Conservation (phyloP, 2,797 vertebrate species). For the Yasuhikotakia modesta region DNA sequence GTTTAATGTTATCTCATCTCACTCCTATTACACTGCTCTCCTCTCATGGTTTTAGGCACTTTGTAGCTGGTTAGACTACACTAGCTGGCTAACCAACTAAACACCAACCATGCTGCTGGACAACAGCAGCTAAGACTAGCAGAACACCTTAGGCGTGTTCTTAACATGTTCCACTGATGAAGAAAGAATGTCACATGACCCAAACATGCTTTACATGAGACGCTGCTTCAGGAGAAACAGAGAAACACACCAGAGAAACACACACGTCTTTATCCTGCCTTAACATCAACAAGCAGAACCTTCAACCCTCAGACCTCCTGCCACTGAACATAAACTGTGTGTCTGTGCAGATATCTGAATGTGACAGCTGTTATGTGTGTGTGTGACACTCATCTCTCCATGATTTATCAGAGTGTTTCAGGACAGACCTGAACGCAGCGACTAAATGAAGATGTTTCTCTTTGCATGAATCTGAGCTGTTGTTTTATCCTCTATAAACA, state of each 20-base stretch:
- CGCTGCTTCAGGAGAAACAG: not conserved
- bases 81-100: no score
- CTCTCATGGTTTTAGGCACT: no score
- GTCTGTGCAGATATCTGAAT: not conserved
- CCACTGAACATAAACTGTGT: not conserved
- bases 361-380: not conserved
- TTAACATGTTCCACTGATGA: not conserved
- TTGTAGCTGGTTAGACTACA: no score
- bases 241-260: not conserved
- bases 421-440: slow-evolving; percentile 9
- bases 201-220: not conserved
- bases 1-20: no score
- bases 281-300: no score
- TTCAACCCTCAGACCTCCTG: not conserved
- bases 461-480: not conserved
- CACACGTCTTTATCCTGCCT: not conserved
- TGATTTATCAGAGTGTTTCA: not conserved
- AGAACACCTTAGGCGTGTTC: no score
- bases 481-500: not conserved
- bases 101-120: no score
- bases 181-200: not conserved
- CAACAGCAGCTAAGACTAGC: no score
- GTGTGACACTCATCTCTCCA: not conserved
- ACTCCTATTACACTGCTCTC: no score
- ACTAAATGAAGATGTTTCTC: not conserved